Evolutionary conservation across 2,113 vertebrate genomes (phyloP), one percentile per base, ranked within the genome.

Genomic region (Bungarus multicinctus): DNA sequence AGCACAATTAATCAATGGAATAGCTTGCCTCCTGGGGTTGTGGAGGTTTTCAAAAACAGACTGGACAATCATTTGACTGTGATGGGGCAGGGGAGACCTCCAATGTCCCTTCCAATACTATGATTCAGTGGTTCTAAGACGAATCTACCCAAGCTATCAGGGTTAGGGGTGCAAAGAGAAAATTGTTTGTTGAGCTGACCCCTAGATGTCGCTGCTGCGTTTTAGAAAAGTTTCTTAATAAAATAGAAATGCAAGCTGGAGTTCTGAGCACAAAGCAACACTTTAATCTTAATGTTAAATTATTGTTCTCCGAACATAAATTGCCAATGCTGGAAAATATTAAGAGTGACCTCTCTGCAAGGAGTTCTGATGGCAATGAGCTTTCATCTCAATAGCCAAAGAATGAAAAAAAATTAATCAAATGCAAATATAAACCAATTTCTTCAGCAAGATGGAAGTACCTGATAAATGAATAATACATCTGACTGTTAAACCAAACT

Each of bases 201-300:
- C 6, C 53, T 93, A 93, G 92, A 87, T 90, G 92, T 52, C 89
- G 34, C 89, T 53, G n/a, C 52, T 90, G 92, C 55, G 39, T 69
- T 90, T 93, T 8, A 64, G n/a, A 22, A 53, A 30, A 47, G 10
- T 58, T 34, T 3, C 22, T 27, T 60, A 53, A 81, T n/a, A 20
- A 85, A 91, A 57, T 20, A 90, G 45, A 30, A 64, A 86, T 43
- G 92, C 74, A 86, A 90, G 58, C 5, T 22, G 47, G 12, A 86
- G 50, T 45, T 85, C 43, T 52, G 47, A 52, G 69, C 45, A 43
- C 14, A 85, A 52, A 90, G 81, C 88, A 64, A 45, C 54, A 86
- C 88, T 93, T 58, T 55, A 60, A 86, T 30, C 22, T 23, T 89
- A 22, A 57, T 87, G 86, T 93, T 45, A 86, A 89, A 16, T 50